Base-by-base conservation (phyloP, 2,113 vertebrate species). In the Brienomyrus longianalis region DNA sequence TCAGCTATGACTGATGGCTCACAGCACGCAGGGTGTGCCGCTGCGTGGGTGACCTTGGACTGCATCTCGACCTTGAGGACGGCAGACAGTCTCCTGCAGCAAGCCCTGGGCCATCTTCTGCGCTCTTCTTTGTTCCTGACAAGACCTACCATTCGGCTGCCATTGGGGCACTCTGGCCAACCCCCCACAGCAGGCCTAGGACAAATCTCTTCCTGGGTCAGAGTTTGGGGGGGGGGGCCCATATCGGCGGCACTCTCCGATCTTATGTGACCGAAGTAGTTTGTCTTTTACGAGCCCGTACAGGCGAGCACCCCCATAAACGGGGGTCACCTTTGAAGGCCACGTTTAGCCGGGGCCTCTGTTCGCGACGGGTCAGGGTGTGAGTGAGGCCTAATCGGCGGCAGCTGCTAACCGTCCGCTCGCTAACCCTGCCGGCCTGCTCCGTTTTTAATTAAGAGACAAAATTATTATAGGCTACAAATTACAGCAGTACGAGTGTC, bases 391-490 rank as follows among this genome's bases (percentile, higher is more conserved):
- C 91, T 94, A 94, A 95, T 95, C 92, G 92, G 35, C 89, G 90
- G 92, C 95, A 95, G 93, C 93, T 94, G 94, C 92, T 91, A 74
- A 90, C 89, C 62, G 10, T 70, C 62, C 27, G n/a, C 62, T 87
- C 10, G 19, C 56, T 90, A 7, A 51, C 91, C 83, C 84, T 70
- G 43, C 89, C 90, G 89, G 52, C 88, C 86, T 52, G 90, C 50
- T 89, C 87, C 90, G 51, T 90, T 94, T 92, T 93, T 93, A 91
- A 94, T 94, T 92, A 93, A 93, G 93, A 92, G 91, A 90, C 89
- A 96, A 95, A 94, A 96, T 97, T 96, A 97, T 97, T 96, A 97
- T 97, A 3, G 96, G 95, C 94, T 94, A 96, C 96, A 96, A 96
- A 97, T 97, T 96, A 97, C 95, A 94, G 95, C 94, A 94, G 95